Conservation (phyloP, 2,888 invertebrate species). For the Tricholauxania praeusta region DNA sequence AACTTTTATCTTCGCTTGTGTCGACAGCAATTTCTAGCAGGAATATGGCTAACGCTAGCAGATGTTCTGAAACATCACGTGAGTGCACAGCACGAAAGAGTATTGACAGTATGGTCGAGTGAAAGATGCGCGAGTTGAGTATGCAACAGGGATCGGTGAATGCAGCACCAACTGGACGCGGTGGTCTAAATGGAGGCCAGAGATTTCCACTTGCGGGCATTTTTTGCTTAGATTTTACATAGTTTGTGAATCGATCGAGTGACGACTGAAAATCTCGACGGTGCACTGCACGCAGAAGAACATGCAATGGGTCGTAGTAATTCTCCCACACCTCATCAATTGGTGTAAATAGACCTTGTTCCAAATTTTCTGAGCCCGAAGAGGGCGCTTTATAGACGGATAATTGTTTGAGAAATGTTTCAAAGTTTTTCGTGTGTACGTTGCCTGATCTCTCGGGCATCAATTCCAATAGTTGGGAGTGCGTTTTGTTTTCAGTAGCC, state of each 20-base stretch:
- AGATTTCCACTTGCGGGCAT: constrained; percentile 72
- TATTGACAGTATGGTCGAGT: constrained; percentile 78
- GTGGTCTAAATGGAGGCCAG: constrained; percentile 87
- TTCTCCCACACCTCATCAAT: constrained; percentile 90
- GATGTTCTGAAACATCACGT: constrained; percentile 84
- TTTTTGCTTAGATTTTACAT: constrained; percentile 74
- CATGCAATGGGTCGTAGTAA: constrained; percentile 94
- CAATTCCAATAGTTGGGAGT: constrained; percentile 93
- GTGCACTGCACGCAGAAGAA: constrained; percentile 90
- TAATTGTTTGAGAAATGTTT: constrained; percentile 84
- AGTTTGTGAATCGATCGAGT: constrained; percentile 91
- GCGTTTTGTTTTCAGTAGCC: constrained; percentile 94
- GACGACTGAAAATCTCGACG: constrained; percentile 93
- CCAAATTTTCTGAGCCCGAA: constrained; percentile 79
- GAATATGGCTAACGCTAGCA: constrained; percentile 87
- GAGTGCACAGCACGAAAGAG: constrained; percentile 86
- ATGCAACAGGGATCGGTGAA: constrained; percentile 76
- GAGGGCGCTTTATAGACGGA: constrained; percentile 89
- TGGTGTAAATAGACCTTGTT: constrained; percentile 91
- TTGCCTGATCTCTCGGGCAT: constrained; percentile 98
- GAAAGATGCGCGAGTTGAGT: constrained; percentile 65
- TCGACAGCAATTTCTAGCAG: constrained; percentile 85
- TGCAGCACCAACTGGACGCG: constrained; percentile 73
- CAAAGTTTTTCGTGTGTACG: constrained; percentile 89
- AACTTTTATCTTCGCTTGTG: constrained; percentile 54